Conservation (phyloP, 53 echinoderm and acorn worm species). For the Echinometra lucunter region DNA sequence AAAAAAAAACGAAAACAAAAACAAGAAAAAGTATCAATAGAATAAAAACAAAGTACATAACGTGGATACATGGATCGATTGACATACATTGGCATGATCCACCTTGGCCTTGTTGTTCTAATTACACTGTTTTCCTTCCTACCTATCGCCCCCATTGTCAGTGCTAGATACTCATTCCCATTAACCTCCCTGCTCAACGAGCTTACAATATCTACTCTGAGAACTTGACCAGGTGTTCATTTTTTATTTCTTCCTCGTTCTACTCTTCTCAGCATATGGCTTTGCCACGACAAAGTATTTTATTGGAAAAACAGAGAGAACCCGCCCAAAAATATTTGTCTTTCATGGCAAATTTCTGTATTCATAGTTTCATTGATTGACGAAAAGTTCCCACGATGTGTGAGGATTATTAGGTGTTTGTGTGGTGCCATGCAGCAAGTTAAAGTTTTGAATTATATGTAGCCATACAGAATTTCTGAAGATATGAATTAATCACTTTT, state of each 20-base stretch:
- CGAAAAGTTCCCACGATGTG: conserved; percentile 30
- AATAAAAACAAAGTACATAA: background rate
- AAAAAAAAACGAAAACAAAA: background rate
- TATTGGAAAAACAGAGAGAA: conserved; percentile 41
- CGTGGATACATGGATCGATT: background rate
- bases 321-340: conserved; percentile 55
- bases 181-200: background rate
- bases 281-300: conserved; percentile 35
- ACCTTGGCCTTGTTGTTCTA: conserved; percentile 10
- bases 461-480: background rate
- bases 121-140: background rate
- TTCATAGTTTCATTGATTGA: conserved; percentile 55
- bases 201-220: conserved; percentile 4
- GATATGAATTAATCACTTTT: background rate
- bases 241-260: background rate
- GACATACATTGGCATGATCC: too few species aligned
- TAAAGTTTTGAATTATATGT: background rate
- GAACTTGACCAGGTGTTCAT: conserved; percentile 35
- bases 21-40: background rate
- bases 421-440: background rate
- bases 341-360: conserved; percentile 28
- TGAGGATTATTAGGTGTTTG: background rate
- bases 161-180: background rate
- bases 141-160: background rate
- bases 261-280: background rate